Percentiles rank a stretch among this genome's conserved stretches.
Evolutionary conservation across 2,113 vertebrate genomes (phyloP).

Genomic region (Anthoscopus minutus): DNA sequence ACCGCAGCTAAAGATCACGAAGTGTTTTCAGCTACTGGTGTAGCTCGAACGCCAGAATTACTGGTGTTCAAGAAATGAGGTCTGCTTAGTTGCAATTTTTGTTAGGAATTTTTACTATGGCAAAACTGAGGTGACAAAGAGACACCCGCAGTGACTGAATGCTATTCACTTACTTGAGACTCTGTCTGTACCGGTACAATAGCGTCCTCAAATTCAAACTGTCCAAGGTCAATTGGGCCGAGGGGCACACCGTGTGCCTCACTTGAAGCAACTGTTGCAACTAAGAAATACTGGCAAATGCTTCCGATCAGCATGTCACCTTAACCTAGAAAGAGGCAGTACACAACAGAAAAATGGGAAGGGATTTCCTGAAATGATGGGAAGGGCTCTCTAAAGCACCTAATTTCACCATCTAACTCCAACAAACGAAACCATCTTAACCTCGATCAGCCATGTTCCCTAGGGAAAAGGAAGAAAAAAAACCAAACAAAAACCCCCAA

Average conservation of each 20-base stretch:
- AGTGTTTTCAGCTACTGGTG: not conserved
- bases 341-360: not conserved
- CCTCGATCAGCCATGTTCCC: not conserved
- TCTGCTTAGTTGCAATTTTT: not conserved
- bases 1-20: not conserved
- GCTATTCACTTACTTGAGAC: not conserved
- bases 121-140: not conserved
- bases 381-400: not conserved
- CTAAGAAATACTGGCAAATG: not conserved
- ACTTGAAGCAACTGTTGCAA: not conserved
- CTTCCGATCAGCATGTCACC: not conserved
- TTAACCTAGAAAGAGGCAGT: not conserved
- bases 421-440: not conserved
- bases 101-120: not conserved
- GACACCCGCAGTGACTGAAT: not conserved
- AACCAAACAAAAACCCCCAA: no score
- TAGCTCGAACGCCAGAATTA: no score
- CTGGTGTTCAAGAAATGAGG: not conserved
- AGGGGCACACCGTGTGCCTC: not conserved
- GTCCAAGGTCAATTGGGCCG: accelerated
- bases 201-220: not conserved
- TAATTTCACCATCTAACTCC: not conserved
- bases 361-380: not conserved
- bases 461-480: not conserved
- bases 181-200: accelerated